Conservation (phyloP, 2,113 vertebrate species). For the Peromyscus californicus region DNA sequence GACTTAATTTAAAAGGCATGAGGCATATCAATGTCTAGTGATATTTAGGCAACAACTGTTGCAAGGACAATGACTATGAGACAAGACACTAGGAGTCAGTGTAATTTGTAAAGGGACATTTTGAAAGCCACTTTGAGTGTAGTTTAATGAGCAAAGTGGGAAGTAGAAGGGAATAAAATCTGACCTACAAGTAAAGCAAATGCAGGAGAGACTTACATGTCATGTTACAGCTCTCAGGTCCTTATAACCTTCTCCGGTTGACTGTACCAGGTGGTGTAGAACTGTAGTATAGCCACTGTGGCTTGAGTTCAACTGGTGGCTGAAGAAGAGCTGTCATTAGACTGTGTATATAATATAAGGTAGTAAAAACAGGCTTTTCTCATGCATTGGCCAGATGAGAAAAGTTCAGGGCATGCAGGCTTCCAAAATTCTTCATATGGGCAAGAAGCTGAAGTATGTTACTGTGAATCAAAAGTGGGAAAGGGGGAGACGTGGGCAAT, state of each 20-base stretch:
- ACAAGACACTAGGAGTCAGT: neutral
- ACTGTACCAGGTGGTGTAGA: neutral
- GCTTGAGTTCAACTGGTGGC: neutral
- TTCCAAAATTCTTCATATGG: neutral
- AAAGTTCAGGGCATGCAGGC: neutral
- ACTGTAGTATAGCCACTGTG: neutral
- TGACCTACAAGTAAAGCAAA: neutral
- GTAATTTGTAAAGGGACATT: slow-evolving; percentile 28
- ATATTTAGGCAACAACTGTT: neutral
- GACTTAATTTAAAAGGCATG: neutral
- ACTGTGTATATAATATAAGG: neutral
- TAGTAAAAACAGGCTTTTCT: neutral
- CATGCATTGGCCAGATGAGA: neutral
- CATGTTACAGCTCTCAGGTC: neutral
- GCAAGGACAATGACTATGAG: neutral
- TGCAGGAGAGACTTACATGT: neutral
- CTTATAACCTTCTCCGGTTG: neutral
- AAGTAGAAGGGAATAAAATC: slow-evolving; percentile 8
- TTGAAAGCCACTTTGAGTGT: neutral
- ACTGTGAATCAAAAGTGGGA: neutral
- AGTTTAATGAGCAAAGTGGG: neutral
- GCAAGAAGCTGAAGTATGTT: neutral
- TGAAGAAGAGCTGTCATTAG: neutral
- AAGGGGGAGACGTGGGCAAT: neutral
- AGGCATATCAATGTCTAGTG: neutral